Base-by-base conservation (phyloP, 2,888 invertebrate species). In the Amphipoea oculea region DNA sequence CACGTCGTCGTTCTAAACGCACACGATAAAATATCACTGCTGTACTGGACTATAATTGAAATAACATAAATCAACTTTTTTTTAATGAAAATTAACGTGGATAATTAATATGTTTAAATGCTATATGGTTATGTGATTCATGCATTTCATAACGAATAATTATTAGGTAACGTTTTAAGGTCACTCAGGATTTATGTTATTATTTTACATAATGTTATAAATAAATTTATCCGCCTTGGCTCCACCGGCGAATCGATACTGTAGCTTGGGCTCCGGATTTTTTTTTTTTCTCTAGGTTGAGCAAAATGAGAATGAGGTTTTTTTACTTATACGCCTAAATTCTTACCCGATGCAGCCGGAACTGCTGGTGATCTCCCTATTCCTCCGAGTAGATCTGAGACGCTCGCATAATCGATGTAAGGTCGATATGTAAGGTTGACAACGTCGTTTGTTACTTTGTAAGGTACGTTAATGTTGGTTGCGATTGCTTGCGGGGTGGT, bases 401-500 rank as follows among this genome's bases (percentile, higher is more conserved):
- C 69, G 11, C 23, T 76, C 7, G 7, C 20, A 57, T 48, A 76
- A 40, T 60, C 42, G 4, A 65, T 67, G 4, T 40, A 40, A 36
- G 36, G 36, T 36, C 36, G 36, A 63, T 71, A 66, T 60, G 60
- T 40, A n/a, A 54, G 48, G 42, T 68, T 23, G 42, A 79, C 48
- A 85, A 78, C 45, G 48, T 71, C 40, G 65, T 68, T 74, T 72
- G 51, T 45, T 77, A 67, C 62, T 60, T 82, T 74, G 69, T 80
- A 83, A 82, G 86, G 75, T 84, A 88, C 72, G 51, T 78, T 68
- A 68, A 76, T 78, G 83, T 72, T 84, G 76, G 68, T 86, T 83
- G 85, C 82, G 76, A 83, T 81, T 79, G 86, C 91, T 89, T 81
- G 89, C 88, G 91, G 93, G 94, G 94, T 94, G 95, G 96, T 94